These are phyloP conservation scores for Xanthia togata DNA, from an alignment of 2,888 invertebrate species.

Conservation along the genomic window DNA sequence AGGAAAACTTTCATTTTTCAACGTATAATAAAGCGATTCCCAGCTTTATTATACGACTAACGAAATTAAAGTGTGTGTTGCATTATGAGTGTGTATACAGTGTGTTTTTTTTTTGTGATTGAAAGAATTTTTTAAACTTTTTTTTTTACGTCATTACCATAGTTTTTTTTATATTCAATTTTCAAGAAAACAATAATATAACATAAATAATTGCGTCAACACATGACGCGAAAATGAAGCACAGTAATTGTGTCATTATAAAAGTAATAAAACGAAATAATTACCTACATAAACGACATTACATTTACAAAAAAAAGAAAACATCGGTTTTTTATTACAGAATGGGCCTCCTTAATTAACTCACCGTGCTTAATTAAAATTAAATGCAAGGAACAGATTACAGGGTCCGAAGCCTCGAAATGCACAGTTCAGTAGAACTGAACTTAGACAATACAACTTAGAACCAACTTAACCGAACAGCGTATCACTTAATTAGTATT, in stretches of 20 bases:
- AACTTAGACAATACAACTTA: slow-evolving; percentile 81
- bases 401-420: slow-evolving; percentile 4
- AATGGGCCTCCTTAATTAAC: slow-evolving; percentile 18
- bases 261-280: slow-evolving; percentile 4
- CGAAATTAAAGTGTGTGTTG: background rate
- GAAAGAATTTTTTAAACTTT: no score
- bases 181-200: no score
- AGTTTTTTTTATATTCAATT: no score
- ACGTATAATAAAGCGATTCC: background rate
- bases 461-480: slow-evolving; percentile 72
- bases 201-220: background rate
- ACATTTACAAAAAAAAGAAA: slow-evolving; percentile 1
- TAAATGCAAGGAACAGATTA: slow-evolving; percentile 30
- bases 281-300: background rate
- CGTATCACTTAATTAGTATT: slow-evolving; percentile 82
- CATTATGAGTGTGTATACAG: no score
- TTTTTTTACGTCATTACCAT: no score
- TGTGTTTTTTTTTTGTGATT: background rate
- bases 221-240: background rate
- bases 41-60: background rate
- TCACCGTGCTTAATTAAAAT: slow-evolving; percentile 40
- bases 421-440: slow-evolving; percentile 54
- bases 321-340: slow-evolving; percentile 1
- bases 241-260: slow-evolving; percentile 8
- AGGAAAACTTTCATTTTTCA: no score